phyloP scores from a whole-genome alignment of 1,140 invertebrate genomes.

The Cydia splendana region DNA sequence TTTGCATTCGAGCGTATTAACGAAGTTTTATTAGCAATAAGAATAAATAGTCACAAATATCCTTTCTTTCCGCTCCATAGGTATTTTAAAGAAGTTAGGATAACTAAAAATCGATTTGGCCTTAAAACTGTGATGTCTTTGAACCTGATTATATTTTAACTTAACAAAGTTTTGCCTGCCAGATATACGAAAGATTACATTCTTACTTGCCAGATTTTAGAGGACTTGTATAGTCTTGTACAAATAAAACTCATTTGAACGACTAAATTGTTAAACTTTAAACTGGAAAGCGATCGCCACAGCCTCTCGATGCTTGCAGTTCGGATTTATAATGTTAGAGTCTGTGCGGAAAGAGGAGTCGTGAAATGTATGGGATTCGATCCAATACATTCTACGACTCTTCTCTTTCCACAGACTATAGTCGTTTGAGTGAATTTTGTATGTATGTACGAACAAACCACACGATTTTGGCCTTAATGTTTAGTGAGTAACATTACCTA shows the following conservation, averaged over 20 bases:
- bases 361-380: too few relatives aligned
- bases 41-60: constrained; percentile 18
- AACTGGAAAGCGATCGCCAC: too few relatives aligned
- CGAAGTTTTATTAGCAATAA: constrained; percentile 5
- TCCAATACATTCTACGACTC: too few relatives aligned
- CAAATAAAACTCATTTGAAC: neutral
- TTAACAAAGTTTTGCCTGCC: constrained; percentile 1
- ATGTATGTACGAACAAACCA: neutral
- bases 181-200: neutral
- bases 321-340: too few relatives aligned
- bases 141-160: constrained; percentile 17
- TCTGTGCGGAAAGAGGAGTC: too few relatives aligned
- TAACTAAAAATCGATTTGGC: constrained; percentile 13
- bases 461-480: neutral
- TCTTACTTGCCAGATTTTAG: constrained; percentile 16
- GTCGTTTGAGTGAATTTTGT: neutral
- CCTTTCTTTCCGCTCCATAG: neutral
- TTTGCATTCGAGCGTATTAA: neutral
- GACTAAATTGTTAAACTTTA: too few relatives aligned
- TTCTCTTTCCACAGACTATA: too few relatives aligned
- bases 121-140: constrained; percentile 26
- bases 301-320: too few relatives aligned
- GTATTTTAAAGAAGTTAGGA: constrained; percentile 17
- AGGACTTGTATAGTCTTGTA: neutral
- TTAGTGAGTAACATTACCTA: neutral